Evolutionary conservation across 2,797 vertebrate genomes (phyloP), one percentile per base, ranked within the genome.

Genomic region (Anas flavirostris): DNA sequence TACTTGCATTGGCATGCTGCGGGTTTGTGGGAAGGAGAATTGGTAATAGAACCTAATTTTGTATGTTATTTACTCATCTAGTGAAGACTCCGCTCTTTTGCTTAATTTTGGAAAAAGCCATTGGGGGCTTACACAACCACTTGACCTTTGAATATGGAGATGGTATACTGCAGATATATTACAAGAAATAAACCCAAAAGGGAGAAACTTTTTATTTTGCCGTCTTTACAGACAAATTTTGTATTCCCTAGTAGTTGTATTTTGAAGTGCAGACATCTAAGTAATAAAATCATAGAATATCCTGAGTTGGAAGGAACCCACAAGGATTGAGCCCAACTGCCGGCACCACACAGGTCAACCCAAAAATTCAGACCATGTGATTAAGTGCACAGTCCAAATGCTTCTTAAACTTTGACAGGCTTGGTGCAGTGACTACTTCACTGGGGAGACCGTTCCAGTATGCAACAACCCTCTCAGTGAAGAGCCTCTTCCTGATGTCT

Each of bases 31-130:
- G 60, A 59, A 76, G 19, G 10, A 56, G 10, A 12, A 21, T 22
- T 60, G 16, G 7, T 12, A 31, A 43, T 2, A 48, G 15, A 82
- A 35, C 0, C 5, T 1, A 4, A 5, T 14, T 79, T 67, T 56
- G 28, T 0, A 0, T 31, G 7, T 26, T 63, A 22, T 1, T 0
- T 29, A 33, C 17, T 81, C 18, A 21, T 29, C 16, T 5, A 9
- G 12, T 1, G 5, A 69, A 79, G 33, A 26, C 4, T 41, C 37
- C 16, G 16, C 17, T 53, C 13, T 29, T 70, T 7, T 37, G 2
- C 11, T 63, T 37, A 60, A 35, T 44, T 44, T 33, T 33, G 23
- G 23, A 46, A 26, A 44, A 44, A 63, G 44, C 19, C 31, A 26
- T 48, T 76, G 55, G 44, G 33, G 14, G 17, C 22, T 41, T 76